Evolutionary conservation across 2,888 invertebrate species (phyloP), one percentile per base, ranked within the genome.

Genomic region (Cepaea hortensis): DNA sequence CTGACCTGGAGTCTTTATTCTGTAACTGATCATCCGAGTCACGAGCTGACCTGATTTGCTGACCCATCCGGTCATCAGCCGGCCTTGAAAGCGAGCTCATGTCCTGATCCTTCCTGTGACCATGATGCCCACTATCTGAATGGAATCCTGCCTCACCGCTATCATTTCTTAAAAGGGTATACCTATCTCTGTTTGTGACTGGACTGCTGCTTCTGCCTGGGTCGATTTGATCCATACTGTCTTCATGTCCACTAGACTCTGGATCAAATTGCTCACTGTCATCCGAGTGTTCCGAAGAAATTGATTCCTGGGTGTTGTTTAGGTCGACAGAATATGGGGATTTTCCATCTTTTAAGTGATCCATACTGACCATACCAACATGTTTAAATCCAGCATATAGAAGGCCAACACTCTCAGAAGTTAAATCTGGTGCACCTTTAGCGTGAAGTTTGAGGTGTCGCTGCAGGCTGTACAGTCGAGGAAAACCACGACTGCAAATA

Each of bases 391-490:
- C 85, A 73, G 15, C 62, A 48, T 85, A 85, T 35, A 82, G n/a
- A 5, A 62, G 83, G 15, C 75, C 83, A 20, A 9, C 11, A 7
- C 11, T 46, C 3, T 9, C 61, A 15, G 55, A 13, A 9, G 15
- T 35, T 2, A 55, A 7, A 13, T 18, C 62, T 13, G 73, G 83
- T n/a, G 65, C 68, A 65, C 83, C 77, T 61, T 86, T 86, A 11
- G 84, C 84, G 68, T 87, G 87, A 23, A 84, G 79, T 15, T 84
- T 84, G 0, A 84, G 75, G 62, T 87, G 87, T 9, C 87, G 84
- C 72, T 87, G 87, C 1, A 87, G 81, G 50, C 87, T 87, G 81
- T 87, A 87, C 65, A 87, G 75, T 3, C 87, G 84, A 6, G 87
- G 87, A 46, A 87, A 87, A 23, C 87, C 87, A 35, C 87, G 83